phyloP scores from a whole-genome alignment of 2,888 invertebrate genomes.

The Drosophila falleni region DNA sequence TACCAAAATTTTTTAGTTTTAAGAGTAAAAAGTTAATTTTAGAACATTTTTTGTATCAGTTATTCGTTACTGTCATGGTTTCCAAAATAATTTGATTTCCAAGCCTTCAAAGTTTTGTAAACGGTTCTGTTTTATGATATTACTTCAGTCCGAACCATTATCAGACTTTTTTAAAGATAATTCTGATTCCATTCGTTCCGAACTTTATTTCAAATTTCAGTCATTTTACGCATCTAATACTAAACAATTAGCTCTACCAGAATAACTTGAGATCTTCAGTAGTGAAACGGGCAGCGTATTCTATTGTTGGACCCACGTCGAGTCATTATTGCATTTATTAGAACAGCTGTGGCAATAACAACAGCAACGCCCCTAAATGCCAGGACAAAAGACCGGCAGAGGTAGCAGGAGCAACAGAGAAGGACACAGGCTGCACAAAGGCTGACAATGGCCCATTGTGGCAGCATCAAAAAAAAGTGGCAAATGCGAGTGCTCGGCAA shows the following conservation, averaged over 20 bases:
- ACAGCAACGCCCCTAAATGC: constrained; percentile 51
- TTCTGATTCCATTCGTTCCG: too few relatives aligned
- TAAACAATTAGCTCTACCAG: not conserved
- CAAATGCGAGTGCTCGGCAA: constrained; percentile 57
- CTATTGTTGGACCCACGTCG: constrained; percentile 14
- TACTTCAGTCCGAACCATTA: too few relatives aligned
- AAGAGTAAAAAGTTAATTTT: too few relatives aligned
- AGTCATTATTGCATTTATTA: constrained; percentile 53
- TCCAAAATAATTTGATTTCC: too few relatives aligned
- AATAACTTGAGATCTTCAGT: not conserved
- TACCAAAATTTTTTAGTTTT: too few relatives aligned
- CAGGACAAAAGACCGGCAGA: constrained; percentile 27
- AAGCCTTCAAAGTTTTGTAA: too few relatives aligned
- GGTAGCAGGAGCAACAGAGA: not conserved
- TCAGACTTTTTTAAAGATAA: not conserved
- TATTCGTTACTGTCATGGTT: too few relatives aligned
- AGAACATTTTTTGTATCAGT: too few relatives aligned
- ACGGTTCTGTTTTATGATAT: too few relatives aligned
- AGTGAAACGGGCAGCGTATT: not conserved
- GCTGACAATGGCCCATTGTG: constrained; percentile 46
- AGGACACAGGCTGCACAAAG: constrained; percentile 25
- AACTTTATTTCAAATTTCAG: too few relatives aligned
- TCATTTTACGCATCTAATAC: too few relatives aligned
- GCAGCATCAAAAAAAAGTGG: constrained; percentile 65
- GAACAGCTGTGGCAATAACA: constrained; percentile 72